These are phyloP conservation scores for Phyllopteryx taeniolatus DNA, from an alignment of 2,113 vertebrate species.

Conservation along the genomic window DNA sequence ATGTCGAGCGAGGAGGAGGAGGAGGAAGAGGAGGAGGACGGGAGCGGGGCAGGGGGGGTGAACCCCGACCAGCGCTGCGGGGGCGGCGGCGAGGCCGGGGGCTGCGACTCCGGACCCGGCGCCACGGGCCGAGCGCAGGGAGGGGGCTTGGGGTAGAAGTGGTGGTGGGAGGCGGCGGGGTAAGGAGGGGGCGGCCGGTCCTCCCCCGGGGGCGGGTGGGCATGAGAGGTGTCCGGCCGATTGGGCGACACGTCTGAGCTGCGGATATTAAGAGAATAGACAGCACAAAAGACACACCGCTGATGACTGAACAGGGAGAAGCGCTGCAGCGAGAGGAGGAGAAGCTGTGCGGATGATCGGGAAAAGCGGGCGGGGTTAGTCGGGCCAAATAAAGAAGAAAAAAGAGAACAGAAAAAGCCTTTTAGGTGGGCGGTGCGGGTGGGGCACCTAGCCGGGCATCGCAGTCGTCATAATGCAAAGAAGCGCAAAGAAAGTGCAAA, in stretches of 20 bases:
- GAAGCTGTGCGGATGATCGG: conserved; percentile 50
- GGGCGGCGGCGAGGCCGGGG: conserved; percentile 68
- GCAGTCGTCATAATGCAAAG: conserved; percentile 63
- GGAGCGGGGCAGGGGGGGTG: conserved; percentile 68
- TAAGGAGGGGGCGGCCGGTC: conserved; percentile 74
- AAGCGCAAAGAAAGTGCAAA: conserved; percentile 64
- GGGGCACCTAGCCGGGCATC: conserved; percentile 54
- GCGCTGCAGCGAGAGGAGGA: conserved; percentile 56
- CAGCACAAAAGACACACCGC: conserved; percentile 75
- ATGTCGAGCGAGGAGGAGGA: conserved; percentile 79
- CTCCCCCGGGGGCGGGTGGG: conserved; percentile 72
- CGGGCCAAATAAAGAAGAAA: conserved; percentile 43
- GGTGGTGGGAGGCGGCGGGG: conserved; percentile 68
- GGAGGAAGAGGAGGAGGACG: conserved; percentile 72
- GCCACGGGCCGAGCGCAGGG: conserved; percentile 74
- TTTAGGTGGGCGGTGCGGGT: conserved; percentile 39
- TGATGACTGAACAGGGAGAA: conserved; percentile 71
- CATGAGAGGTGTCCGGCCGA: conserved; percentile 81
- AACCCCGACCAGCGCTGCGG: conserved; percentile 76
- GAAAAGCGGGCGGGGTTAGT: conserved; percentile 33
- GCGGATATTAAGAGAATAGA: conserved; percentile 78
- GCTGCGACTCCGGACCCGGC: conserved; percentile 75
- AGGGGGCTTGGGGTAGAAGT: conserved; percentile 71
- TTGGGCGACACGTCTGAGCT: conserved; percentile 81
- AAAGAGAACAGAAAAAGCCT: conserved; percentile 39